phyloP scores from a whole-genome alignment of 1,140 invertebrate genomes.

The Saxidomus purpurata region DNA sequence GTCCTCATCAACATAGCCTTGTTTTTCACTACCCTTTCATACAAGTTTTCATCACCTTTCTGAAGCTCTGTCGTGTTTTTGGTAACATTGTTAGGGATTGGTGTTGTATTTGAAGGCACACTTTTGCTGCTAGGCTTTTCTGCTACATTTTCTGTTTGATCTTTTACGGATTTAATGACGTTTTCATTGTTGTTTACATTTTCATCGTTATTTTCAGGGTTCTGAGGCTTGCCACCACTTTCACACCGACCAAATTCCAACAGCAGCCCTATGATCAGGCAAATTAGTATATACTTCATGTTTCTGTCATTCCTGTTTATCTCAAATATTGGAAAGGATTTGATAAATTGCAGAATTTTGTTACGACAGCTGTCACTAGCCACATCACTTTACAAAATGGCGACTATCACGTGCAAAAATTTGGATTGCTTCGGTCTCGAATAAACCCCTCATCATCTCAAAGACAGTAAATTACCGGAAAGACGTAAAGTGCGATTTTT shows the following conservation, averaged over 20 bases:
- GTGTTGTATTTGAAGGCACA: neutral
- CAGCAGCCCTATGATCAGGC: neutral
- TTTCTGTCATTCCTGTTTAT: neutral
- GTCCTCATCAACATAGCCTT: constrained; percentile 73
- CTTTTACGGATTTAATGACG: neutral
- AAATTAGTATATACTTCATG: neutral
- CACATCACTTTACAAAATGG: constrained; percentile 40
- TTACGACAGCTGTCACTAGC: neutral
- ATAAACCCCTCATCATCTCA: too few relatives aligned
- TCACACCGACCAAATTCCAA: neutral
- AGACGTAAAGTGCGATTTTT: too few relatives aligned
- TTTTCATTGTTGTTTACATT: constrained; percentile 2
- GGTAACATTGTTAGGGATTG: neutral
- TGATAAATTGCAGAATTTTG: neutral
- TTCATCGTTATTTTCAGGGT: neutral
- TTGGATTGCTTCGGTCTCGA: too few relatives aligned
- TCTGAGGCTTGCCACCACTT: neutral
- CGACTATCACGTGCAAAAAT: constrained; percentile 2
- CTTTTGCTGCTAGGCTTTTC: neutral
- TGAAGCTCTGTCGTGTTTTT: neutral
- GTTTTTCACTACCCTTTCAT: constrained; percentile 53
- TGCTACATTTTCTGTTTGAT: neutral
- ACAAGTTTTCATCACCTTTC: neutral
- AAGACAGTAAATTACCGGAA: neutral
- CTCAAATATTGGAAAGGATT: neutral